Conservation (phyloP, 2,797 vertebrate genomes). For the Coracias cyanogaster region DNA sequence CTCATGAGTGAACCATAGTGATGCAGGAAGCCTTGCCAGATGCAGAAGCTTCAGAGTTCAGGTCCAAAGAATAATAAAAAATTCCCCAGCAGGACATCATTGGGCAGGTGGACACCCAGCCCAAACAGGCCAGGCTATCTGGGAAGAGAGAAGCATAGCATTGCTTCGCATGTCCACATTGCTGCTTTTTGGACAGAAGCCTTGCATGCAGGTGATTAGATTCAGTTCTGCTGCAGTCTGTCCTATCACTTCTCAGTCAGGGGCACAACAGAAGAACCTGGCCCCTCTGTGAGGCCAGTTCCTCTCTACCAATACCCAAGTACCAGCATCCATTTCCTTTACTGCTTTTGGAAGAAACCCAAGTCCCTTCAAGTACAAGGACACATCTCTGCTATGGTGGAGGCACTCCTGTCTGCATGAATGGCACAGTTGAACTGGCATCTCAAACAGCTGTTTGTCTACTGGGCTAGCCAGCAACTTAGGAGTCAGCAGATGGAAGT, state of each 20-base stretch:
- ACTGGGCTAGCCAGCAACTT: background rate
- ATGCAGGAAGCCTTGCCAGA: background rate
- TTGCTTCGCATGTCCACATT: background rate
- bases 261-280: background rate
- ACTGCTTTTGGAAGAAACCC: background rate
- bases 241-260: background rate
- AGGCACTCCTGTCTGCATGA: background rate
- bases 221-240: background rate
- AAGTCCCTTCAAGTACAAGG: background rate
- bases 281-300: background rate
- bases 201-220: background rate
- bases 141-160: background rate
- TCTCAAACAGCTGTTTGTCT: background rate
- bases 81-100: background rate
- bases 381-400: background rate
- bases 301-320: background rate
- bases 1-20: background rate
- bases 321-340: background rate
- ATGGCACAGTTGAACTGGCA: background rate
- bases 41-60: background rate
- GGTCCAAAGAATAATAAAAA: background rate
- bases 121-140: background rate
- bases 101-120: background rate
- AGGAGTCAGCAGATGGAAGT: background rate
- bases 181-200: background rate